Evolutionary conservation across 1,140 invertebrate species (phyloP).

Genomic region (Caenorhabditis briggsae): DNA sequence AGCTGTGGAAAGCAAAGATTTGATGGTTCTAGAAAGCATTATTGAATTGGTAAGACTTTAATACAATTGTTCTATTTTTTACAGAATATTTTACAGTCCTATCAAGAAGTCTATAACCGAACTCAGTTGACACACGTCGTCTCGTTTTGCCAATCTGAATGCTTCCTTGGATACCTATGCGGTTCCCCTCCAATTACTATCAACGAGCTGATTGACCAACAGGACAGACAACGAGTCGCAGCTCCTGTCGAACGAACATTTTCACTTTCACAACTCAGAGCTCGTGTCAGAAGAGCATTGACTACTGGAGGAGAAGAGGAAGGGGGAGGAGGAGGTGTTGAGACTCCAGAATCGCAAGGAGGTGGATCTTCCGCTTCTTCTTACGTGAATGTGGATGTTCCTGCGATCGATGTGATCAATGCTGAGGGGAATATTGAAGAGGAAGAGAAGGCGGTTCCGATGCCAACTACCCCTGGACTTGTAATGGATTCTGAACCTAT

Average conservation of each 20-base stretch:
- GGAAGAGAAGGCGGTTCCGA: neutral
- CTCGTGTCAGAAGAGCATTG: slow-evolving; percentile 9
- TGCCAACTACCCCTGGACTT: slow-evolving; percentile 18
- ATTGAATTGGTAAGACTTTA: slow-evolving; percentile 64
- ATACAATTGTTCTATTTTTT: neutral
- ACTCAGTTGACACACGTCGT: slow-evolving; percentile 63
- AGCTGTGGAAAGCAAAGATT: slow-evolving; percentile 62
- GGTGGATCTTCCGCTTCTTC: neutral
- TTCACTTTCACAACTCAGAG: slow-evolving; percentile 67
- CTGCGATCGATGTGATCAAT: slow-evolving; percentile 1
- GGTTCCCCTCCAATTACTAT: slow-evolving; percentile 62
- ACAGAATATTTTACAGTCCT: slow-evolving; percentile 49
- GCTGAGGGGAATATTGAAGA: slow-evolving; percentile 17
- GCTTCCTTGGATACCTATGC: slow-evolving; percentile 63
- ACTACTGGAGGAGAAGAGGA: slow-evolving; percentile 53
- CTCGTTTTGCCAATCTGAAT: slow-evolving; percentile 65
- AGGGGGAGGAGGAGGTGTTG: neutral
- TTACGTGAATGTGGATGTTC: neutral
- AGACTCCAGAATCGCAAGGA: slow-evolving; percentile 39
- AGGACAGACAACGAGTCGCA: slow-evolving; percentile 21
- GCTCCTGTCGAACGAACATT: slow-evolving; percentile 56
- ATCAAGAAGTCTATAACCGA: slow-evolving; percentile 65
- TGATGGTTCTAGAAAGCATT: slow-evolving; percentile 52
- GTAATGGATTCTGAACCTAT: slow-evolving; percentile 56
- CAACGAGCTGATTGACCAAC: slow-evolving; percentile 63